Base-by-base conservation (phyloP, 2,113 vertebrate species). In the Cavia porcellus region DNA sequence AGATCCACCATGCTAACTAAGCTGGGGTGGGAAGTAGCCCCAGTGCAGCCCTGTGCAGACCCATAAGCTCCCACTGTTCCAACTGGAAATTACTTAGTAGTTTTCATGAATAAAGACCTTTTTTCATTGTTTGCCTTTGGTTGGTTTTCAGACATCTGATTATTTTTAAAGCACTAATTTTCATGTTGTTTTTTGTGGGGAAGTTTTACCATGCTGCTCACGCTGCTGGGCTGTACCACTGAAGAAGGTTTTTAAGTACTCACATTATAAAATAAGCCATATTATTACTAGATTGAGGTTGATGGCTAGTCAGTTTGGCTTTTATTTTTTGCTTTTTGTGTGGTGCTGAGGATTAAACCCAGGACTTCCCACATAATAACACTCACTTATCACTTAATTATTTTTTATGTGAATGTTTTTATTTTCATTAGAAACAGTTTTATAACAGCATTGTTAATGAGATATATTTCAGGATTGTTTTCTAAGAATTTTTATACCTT, bases 391-490 rank as follows among this genome's bases (percentile, higher is more conserved):
- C 25, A 42, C 35, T 64, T 62, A 68, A 25, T 79, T 90, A 84
- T 59, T 80, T n/a, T 92, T 64, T 28, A 74, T 80, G 72, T 95
- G 52, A 84, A 62, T 47, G 32, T 15, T 90, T 90, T 75, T 62
- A 74, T 17, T 68, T 90, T 80, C 61, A 77, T 86, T 95, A 88
- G 52, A 82, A 90, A 64, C 3, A 35, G 50, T 72, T 91, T 91
- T 88, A 75, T 7, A 8, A 4, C 57, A 55, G 14, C 72, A 70
- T 80, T 66, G 4, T 50, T 89, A 85, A 72, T 72, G 68, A 89
- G 45, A 57, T 92, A 64, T 89, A 93, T 94, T 94, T 80, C 50
- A 35, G 62, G 79, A 38, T 7, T 97, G 45, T 52, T 92, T 92
- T 70, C 47, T 11, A 87, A 66, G 35, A 68, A 79, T 24, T 59